Percentiles rank a stretch among this genome's conserved stretches.
Evolutionary conservation across 2,797 vertebrate genomes (phyloP).

Genomic region (Loriculus beryllinus): DNA sequence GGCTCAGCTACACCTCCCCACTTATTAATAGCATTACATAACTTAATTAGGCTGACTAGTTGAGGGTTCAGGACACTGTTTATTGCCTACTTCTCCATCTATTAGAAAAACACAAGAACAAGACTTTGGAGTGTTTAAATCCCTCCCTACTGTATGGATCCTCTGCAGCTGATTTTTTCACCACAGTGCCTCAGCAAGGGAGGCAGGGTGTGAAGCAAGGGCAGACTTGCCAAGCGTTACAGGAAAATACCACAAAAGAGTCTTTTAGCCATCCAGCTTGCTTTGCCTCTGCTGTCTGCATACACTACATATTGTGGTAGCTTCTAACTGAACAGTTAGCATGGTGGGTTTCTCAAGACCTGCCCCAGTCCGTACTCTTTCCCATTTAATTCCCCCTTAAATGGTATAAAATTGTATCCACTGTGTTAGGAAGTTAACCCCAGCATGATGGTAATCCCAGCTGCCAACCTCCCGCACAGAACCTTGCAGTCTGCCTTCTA

Average conservation of each 20-base stretch:
- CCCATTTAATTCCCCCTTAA: background rate
- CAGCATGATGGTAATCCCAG: background rate
- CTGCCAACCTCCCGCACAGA: background rate
- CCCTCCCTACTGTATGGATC: background rate
- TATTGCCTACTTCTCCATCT: background rate
- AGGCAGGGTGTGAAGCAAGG: background rate
- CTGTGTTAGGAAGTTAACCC: background rate
- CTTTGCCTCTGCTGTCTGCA: background rate
- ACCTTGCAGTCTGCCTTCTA: background rate
- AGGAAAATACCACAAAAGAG: background rate
- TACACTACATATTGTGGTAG: background rate
- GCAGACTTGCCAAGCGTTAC: background rate
- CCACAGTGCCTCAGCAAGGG: background rate
- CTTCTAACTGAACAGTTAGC: background rate
- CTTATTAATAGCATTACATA: background rate
- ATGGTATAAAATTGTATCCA: background rate
- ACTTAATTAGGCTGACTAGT: background rate
- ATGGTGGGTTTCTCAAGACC: background rate
- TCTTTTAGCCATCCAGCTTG: background rate
- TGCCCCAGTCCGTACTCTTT: background rate
- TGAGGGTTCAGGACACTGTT: background rate
- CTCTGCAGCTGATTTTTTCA: constrained; percentile 26
- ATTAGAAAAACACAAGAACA: background rate
- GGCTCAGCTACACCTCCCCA: background rate
- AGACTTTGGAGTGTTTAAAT: background rate